Percentiles rank a stretch among this genome's conserved stretches.
Evolutionary conservation across 2,113 vertebrate species (phyloP).

Genomic region (Gallinago paraguaiae): DNA sequence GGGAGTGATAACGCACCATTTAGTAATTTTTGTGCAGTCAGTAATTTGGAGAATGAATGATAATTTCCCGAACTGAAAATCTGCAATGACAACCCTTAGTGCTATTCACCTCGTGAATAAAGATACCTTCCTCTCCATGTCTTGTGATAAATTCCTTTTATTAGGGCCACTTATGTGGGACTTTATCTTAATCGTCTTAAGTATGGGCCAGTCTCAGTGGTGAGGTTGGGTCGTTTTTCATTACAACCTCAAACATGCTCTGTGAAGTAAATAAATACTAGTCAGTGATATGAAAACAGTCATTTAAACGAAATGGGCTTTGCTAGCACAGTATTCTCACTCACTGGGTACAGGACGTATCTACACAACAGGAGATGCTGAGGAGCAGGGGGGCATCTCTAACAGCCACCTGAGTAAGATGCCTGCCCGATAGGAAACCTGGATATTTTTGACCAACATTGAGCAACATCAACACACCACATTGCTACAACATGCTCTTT

Average conservation of each 20-base stretch:
- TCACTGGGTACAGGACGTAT: background rate
- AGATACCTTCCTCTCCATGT: constrained; percentile 78
- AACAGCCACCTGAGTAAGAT: background rate
- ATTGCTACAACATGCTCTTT: rapidly evolving
- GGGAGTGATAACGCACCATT: constrained; percentile 83
- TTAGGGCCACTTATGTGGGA: constrained; percentile 78
- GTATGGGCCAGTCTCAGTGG: constrained; percentile 69
- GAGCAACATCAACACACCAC: background rate
- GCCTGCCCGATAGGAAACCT: rapidly evolving
- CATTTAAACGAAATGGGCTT: constrained; percentile 40
- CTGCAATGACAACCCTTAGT: constrained; percentile 74
- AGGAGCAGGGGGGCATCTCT: background rate
- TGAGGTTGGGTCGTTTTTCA: constrained; percentile 75
- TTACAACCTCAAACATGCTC: constrained; percentile 51
- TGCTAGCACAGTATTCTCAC: background rate
- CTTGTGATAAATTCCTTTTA: constrained; percentile 85
- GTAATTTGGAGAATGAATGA: constrained; percentile 86
- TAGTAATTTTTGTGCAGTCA: constrained; percentile 80
- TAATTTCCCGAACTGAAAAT: constrained; percentile 80
- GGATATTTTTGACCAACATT: background rate
- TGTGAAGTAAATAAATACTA: constrained; percentile 73
- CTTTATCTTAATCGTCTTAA: constrained; percentile 83
- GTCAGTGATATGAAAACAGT: constrained; percentile 12
- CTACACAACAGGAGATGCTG: background rate
- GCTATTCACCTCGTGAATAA: constrained; percentile 80